A percentile compares a stretch with the other conserved stretches of the same genome.
Evolutionary conservation across 2,888 invertebrate species (phyloP).

Genomic region (Chaitophorus viminalis): DNA sequence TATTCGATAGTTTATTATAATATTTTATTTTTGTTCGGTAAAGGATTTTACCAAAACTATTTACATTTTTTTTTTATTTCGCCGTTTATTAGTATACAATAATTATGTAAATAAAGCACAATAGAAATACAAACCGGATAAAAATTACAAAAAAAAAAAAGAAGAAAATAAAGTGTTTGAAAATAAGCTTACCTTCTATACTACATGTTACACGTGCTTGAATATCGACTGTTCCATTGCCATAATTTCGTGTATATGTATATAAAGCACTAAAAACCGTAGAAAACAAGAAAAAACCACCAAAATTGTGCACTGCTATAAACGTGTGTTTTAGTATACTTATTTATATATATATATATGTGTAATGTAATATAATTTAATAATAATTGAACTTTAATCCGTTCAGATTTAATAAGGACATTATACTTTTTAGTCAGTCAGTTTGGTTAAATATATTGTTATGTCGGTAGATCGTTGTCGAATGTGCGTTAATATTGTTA

Average conservation of each 20-base stretch:
- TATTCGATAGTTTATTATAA: background rate
- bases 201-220: slow-evolving; percentile 44
- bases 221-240: slow-evolving; percentile 49
- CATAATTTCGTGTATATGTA: slow-evolving; percentile 32
- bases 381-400: background rate
- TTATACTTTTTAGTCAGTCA: slow-evolving; percentile 14
- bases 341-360: no score
- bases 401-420: background rate
- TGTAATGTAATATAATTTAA: no score
- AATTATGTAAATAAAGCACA: background rate
- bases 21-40: background rate
- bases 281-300: slow-evolving; percentile 61
- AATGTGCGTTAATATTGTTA: slow-evolving; percentile 52
- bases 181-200: slow-evolving; percentile 57
- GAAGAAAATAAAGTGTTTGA: slow-evolving; percentile 40
- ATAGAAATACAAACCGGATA: background rate
- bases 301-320: slow-evolving; percentile 53
- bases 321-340: background rate
- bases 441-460: slow-evolving; percentile 22
- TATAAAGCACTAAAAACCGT: slow-evolving; percentile 60
- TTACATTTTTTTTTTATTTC: background rate
- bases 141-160: background rate
- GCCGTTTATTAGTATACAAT: background rate
- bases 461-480: slow-evolving; percentile 48
- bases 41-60: background rate